These are phyloP conservation scores for Lasioglossum baleicum DNA, from an alignment of 1,140 invertebrate species.

Conservation along the genomic window DNA sequence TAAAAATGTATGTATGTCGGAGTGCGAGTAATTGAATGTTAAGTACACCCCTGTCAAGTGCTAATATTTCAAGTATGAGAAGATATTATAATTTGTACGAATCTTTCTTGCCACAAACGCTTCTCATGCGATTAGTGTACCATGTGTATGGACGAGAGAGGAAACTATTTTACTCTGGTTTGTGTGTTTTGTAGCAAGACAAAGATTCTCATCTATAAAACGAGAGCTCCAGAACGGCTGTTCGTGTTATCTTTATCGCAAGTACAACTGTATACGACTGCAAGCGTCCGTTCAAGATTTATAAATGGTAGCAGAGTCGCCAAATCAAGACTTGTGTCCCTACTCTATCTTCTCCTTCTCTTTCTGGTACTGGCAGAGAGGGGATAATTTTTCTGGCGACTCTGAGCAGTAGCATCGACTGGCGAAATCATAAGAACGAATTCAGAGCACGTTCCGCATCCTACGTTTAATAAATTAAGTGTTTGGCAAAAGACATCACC, in stretches of 20 bases:
- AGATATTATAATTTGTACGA: neutral
- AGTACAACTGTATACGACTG: conserved; percentile 14
- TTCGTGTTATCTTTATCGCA: neutral
- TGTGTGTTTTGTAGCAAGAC: neutral
- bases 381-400: too few species aligned
- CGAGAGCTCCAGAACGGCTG: neutral
- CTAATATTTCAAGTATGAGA: neutral
- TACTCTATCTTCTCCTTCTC: too few species aligned
- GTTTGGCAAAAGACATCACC: too few species aligned
- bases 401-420: neutral
- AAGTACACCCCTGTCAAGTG: neutral
- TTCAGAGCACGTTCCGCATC: neutral
- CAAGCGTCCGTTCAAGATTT: neutral
- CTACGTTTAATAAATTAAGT: neutral
- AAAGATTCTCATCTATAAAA: neutral
- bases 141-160: too few species aligned
- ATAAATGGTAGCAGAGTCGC: too few species aligned
- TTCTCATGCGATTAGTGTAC: too few species aligned
- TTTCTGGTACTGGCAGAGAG: too few species aligned
- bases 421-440: neutral
- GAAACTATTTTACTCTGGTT: neutral
- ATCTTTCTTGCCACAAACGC: neutral
- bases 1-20: too few species aligned
- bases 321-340: too few species aligned
- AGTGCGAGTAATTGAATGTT: too few species aligned